phyloP scores from a whole-genome alignment of 2,888 invertebrate species.

The Hedya salicella region DNA sequence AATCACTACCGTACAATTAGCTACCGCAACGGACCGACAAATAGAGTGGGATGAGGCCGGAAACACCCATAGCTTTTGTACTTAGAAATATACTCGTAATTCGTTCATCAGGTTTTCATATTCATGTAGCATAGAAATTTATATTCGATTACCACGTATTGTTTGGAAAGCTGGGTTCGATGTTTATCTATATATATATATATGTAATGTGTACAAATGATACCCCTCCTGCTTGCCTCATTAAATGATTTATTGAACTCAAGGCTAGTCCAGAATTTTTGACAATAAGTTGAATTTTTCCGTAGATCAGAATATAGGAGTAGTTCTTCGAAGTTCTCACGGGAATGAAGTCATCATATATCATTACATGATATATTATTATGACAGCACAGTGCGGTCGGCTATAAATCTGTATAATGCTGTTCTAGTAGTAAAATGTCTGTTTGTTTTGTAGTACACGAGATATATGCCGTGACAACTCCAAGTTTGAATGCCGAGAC shows the following conservation, averaged over 20 bases:
- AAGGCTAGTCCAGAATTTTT: too few species aligned
- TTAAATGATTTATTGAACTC: neutral
- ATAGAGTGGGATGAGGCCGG: neutral
- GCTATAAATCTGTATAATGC: too few species aligned
- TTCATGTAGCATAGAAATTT: neutral
- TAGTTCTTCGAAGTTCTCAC: too few species aligned
- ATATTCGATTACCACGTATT: neutral
- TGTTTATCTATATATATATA: neutral
- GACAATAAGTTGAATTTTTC: too few species aligned
- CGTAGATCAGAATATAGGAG: too few species aligned
- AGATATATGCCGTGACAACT: neutral
- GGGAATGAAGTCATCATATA: too few species aligned
- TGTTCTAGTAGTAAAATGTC: too few species aligned
- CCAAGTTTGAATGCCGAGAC: conserved; percentile 5
- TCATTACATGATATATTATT: too few species aligned
- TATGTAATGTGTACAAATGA: too few species aligned
- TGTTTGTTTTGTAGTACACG: neutral
- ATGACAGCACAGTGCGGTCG: too few species aligned
- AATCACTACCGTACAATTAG: neutral
- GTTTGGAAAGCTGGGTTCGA: neutral
- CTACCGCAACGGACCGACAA: conserved; percentile 2
- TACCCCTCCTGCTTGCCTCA: too few species aligned
- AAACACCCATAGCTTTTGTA: neutral
- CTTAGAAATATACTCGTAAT: too few species aligned
- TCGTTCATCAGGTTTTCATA: conserved; percentile 2